Percentiles rank a stretch among this genome's conserved stretches.
Conservation (phyloP, 1,140 invertebrate genomes). For the Cyclargus thomasi region DNA sequence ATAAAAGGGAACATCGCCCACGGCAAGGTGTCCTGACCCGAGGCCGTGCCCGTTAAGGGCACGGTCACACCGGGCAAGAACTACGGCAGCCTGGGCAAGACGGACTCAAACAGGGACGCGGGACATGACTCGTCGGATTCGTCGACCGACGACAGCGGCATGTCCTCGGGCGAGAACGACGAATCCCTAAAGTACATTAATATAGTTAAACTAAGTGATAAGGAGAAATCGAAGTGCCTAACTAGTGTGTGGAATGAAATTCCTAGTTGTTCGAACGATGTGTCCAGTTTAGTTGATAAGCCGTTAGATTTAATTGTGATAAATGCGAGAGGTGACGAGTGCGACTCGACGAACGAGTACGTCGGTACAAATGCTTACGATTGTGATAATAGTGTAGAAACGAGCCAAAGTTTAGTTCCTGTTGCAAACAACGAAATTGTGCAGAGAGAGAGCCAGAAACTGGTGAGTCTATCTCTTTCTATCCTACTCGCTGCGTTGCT, state of each 20-base stretch:
- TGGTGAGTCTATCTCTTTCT: constrained; percentile 64
- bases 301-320: constrained; percentile 62
- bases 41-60: constrained; percentile 58
- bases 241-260: constrained; percentile 66
- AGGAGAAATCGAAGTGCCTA: constrained; percentile 64
- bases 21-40: constrained; percentile 57
- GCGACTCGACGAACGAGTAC: constrained; percentile 33
- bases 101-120: constrained; percentile 28
- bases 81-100: constrained; percentile 51
- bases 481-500: constrained; percentile 62
- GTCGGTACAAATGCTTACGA: constrained; percentile 56
- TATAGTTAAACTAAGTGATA: constrained; percentile 38
- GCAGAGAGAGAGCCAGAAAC: constrained; percentile 59
- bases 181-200: constrained; percentile 49
- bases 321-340: constrained; percentile 58
- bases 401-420: constrained; percentile 64
- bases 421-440: constrained; percentile 59
- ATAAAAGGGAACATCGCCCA: constrained; percentile 50
- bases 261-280: constrained; percentile 67
- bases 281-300: constrained; percentile 40
- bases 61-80: constrained; percentile 38
- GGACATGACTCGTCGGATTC: constrained; percentile 29
- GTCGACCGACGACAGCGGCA: constrained; percentile 56
- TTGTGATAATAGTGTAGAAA: constrained; percentile 59
- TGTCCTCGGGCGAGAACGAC: constrained; percentile 67